A percentile compares a stretch with the other conserved stretches of the same genome.
phyloP scores from a whole-genome alignment of 2,888 invertebrate genomes.

The Hipparchia semele region DNA sequence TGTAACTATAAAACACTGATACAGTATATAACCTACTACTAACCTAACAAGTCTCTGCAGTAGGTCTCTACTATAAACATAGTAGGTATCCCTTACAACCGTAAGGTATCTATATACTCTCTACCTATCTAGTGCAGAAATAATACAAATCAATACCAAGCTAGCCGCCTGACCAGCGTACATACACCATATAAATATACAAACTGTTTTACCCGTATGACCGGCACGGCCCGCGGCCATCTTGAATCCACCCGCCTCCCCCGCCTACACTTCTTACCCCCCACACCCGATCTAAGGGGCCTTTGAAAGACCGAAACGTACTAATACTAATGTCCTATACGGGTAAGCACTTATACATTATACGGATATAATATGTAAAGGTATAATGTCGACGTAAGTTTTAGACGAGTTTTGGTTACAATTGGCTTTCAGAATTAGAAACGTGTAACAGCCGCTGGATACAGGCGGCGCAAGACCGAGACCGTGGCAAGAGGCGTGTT shows the following conservation, averaged over 20 bases:
- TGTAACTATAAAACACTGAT: too few species aligned
- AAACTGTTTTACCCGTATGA: constrained; percentile 82
- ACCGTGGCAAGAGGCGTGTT: too few species aligned
- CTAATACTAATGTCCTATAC: constrained; percentile 79
- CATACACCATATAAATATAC: constrained; percentile 71
- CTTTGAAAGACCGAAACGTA: constrained; percentile 80
- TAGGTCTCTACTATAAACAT: too few species aligned
- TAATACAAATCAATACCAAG: constrained; percentile 60
- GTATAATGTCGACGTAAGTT: constrained; percentile 21
- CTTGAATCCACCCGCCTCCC: constrained; percentile 70
- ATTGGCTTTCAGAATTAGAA: neutral
- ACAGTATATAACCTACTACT: too few species aligned
- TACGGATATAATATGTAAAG: constrained; percentile 51
- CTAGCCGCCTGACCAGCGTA: constrained; percentile 72
- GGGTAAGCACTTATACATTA: constrained; percentile 46
- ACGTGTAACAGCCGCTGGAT: too few species aligned
- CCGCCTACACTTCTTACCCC: constrained; percentile 77
- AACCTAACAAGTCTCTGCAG: too few species aligned
- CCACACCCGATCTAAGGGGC: constrained; percentile 80
- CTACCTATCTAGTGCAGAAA: neutral
- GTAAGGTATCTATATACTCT: too few species aligned
- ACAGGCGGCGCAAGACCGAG: too few species aligned
- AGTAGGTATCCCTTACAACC: too few species aligned
- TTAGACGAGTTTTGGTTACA: neutral
- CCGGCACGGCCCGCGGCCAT: constrained; percentile 80